Base-by-base conservation (phyloP, 2,797 vertebrate species). In the Pelodytes ibericus region DNA sequence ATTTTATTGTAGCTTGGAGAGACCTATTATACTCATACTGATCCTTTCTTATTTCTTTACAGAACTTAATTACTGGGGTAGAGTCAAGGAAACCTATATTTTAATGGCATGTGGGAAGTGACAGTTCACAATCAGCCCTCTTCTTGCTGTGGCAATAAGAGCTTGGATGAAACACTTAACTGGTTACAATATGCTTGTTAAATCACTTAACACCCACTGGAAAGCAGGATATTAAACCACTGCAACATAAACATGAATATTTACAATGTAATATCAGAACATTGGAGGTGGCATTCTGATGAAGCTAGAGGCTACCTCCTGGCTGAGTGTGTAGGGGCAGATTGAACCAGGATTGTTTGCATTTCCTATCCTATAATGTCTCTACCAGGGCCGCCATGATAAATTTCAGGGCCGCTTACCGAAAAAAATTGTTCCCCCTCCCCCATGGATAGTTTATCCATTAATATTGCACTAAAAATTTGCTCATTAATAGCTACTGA, bases 171-270 rank as follows among this genome's bases (percentile, higher is more conserved):
- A 79, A 57, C 64, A 69, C 71, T 67, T 53, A 62, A 53, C 26
- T 74, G 57, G 16, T 47, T 69, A 56, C 71, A 69, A 73, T 62
- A 44, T 69, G 36, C 44, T 60, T 78, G 69, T 66, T 79, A 73
- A 73, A 69, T 47, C 27, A 39, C 58, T 74, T 73, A 79, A 79
- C 76, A 79, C 77, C 77, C 71, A 69, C 71, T 47, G 76, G 20
- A 56, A 67, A 39, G 9, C 56, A 56, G 4, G 22, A 56, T 56
- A 7, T 56, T 3, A 56, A 56, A 22, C n/a, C 5, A 56, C 18
- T 20, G 18, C 44, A 49, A 16, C 44, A 49, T 15, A 15, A 15
- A 2, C 44, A 8, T 49, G 44, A 16, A 49, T 36, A 10, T 49
- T 49, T 15, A 2, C 16, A 10, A 49, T 16, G 2, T 36, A n/a